Percentiles rank a stretch among this genome's conserved stretches.
phyloP scores from a whole-genome alignment of 1,140 invertebrate species.

The Heterodera carotae region DNA sequence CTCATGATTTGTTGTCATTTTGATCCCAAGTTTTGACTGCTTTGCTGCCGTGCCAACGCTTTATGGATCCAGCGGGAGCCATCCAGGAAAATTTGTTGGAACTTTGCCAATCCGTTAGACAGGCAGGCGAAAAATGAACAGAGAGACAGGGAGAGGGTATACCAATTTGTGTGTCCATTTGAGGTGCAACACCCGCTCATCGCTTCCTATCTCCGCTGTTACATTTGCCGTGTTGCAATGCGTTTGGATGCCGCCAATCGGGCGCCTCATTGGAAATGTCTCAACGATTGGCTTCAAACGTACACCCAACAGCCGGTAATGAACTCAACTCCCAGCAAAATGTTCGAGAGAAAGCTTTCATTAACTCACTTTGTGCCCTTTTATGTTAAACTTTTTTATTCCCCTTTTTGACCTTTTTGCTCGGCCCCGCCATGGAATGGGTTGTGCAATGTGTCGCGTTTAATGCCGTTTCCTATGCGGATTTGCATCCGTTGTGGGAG shows the following conservation, averaged over 20 bases:
- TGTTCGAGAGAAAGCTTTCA: too few relatives aligned
- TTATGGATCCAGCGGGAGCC: constrained; percentile 42
- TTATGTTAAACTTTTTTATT: too few relatives aligned
- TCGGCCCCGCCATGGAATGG: constrained; percentile 53
- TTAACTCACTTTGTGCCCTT: too few relatives aligned
- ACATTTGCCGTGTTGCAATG: constrained; percentile 48
- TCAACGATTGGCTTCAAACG: constrained; percentile 53
- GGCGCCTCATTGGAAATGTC: constrained; percentile 46
- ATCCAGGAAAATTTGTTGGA: constrained; percentile 45
- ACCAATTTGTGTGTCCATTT: neutral
- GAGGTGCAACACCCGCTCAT: constrained; percentile 51
- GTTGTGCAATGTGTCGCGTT: constrained; percentile 52
- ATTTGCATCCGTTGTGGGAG: constrained; percentile 51
- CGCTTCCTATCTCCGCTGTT: constrained; percentile 48
- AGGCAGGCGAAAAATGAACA: neutral
- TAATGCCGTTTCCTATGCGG: constrained; percentile 49
- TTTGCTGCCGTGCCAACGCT: constrained; percentile 41
- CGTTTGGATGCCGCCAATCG: constrained; percentile 36
- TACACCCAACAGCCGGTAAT: constrained; percentile 40
- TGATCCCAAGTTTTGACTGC: constrained; percentile 33
- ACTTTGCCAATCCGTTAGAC: constrained; percentile 30
- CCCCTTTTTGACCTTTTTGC: constrained; percentile 34
- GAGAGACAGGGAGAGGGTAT: neutral
- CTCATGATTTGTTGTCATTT: too few relatives aligned
- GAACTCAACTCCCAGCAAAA: neutral